Percentiles rank a stretch among this genome's conserved stretches.
Conservation (phyloP, 2,113 vertebrate species). For the Orycteropus afer region DNA sequence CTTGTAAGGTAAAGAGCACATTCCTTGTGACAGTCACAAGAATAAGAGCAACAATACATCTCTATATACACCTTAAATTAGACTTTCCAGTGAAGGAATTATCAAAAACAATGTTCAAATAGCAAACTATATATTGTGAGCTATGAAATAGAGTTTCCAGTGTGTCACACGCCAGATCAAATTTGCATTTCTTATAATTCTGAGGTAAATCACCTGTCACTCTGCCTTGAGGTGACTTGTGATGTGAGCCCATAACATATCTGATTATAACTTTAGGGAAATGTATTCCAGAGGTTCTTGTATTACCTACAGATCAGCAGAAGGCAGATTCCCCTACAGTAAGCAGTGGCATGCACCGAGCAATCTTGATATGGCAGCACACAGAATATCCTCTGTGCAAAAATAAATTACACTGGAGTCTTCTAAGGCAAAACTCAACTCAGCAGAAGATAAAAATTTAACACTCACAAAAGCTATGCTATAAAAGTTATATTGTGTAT, state of each 20-base stretch:
- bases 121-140: not conserved
- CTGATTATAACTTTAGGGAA: conserved; percentile 20
- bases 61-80: not conserved
- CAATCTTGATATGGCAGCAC: not conserved
- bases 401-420: not conserved
- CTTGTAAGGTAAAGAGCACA: not conserved
- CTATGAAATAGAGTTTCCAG: not conserved
- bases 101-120: not conserved
- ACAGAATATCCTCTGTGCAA: not conserved
- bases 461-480: not conserved
- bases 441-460: not conserved
- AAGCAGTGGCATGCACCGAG: not conserved
- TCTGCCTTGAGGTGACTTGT: conserved; percentile 47
- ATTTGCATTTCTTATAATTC: conserved; percentile 43
- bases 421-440: not conserved
- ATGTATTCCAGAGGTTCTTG: conserved; percentile 22
- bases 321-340: not conserved
- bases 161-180: not conserved
- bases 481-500: not conserved
- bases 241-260: conserved; percentile 6
- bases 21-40: not conserved
- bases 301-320: conserved; percentile 49
- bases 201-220: conserved; percentile 25
- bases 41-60: not conserved
- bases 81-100: not conserved